Base-by-base conservation (phyloP, 1,140 invertebrate genomes). In the Drosophila subobscura region DNA sequence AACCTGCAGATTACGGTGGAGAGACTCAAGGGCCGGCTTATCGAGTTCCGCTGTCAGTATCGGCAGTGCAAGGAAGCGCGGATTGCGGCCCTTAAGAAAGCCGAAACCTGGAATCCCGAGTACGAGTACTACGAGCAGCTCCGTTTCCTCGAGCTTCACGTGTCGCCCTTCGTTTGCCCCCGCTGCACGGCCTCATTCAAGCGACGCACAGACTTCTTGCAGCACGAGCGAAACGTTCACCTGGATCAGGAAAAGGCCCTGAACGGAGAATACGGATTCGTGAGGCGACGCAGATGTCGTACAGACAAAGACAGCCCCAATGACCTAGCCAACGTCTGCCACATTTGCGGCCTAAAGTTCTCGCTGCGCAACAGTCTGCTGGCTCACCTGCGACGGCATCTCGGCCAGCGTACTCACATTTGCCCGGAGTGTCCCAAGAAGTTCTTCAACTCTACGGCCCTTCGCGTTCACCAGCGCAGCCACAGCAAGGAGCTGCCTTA, bases 401-500 rank as follows among this genome's bases (percentile, higher is more conserved):
- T 79, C 0, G 79, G 77, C 4, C 72, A 85, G 55, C 65, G 77
- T 0, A 72, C 71, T 7, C 73, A 73, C 23, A 45, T 37, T 4
- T 91, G 90, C 57, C 41, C n/a, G 12, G 66, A 79, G 1, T 91
- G 90, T 7, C 79, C 81, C 27, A 91, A 91, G 46, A 88, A 77
- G 67, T 91, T 91, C 60, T 91, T 88, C 37, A 84, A 79, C 42
- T 75, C 76, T 0, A 77, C 79, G 2, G 25, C 89, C 1, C 10
- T 91, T 25, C 74, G 77, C 1, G 70, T 88, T 1, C 89, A 91
- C 40, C 71, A 74, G 51, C 74, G 89, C 3, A 88, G 68, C 1
- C 89, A 91, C 53, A 91, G 89, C 61, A 90, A 91, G 60, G 90
- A 88, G 46, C 57, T 80, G 57, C 89, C 89, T 0, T 90, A 78